Percentiles rank a stretch among this genome's conserved stretches.
These are phyloP conservation scores for Neoitamus cyanurus DNA, from an alignment of 2,888 invertebrate genomes.

Conservation along the genomic window DNA sequence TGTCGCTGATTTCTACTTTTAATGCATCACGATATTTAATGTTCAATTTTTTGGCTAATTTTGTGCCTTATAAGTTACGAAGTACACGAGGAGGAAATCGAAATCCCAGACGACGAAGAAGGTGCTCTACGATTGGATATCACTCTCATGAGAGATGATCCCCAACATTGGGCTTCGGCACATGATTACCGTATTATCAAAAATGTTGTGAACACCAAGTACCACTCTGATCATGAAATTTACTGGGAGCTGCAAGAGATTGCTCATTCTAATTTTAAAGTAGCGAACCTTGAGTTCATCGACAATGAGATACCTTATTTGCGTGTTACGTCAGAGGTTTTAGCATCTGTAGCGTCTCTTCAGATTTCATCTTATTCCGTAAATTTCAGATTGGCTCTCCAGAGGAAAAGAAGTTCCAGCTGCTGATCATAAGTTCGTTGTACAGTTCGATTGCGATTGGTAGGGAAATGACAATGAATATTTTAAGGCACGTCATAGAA, in stretches of 20 bases:
- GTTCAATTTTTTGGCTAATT: background rate
- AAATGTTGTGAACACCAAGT: slow-evolving; percentile 74
- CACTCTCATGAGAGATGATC: slow-evolving; percentile 82
- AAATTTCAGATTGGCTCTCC: slow-evolving; percentile 75
- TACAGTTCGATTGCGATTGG: slow-evolving; percentile 85
- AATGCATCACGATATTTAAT: background rate
- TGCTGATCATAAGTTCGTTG: slow-evolving; percentile 85
- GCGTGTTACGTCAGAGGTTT: slow-evolving; percentile 78
- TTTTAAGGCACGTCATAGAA: slow-evolving; percentile 82
- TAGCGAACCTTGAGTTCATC: slow-evolving; percentile 78
- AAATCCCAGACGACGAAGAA: slow-evolving; percentile 68
- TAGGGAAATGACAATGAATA: slow-evolving; percentile 83
- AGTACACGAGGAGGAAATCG: slow-evolving; percentile 61
- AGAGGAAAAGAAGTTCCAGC: slow-evolving; percentile 84
- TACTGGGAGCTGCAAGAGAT: slow-evolving; percentile 74
- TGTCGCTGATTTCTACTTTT: background rate
- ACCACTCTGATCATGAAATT: slow-evolving; percentile 75
- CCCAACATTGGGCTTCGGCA: slow-evolving; percentile 84
- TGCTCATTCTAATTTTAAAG: slow-evolving; percentile 74
- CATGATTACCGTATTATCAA: slow-evolving; percentile 80
- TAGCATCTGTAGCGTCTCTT: background rate
- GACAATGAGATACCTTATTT: slow-evolving; percentile 77
- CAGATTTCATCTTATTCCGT: background rate
- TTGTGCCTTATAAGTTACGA: slow-evolving; percentile 55
- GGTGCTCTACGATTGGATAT: slow-evolving; percentile 78